Conservation (phyloP, 1,140 invertebrate species). For the Choristoneura fumiferana region DNA sequence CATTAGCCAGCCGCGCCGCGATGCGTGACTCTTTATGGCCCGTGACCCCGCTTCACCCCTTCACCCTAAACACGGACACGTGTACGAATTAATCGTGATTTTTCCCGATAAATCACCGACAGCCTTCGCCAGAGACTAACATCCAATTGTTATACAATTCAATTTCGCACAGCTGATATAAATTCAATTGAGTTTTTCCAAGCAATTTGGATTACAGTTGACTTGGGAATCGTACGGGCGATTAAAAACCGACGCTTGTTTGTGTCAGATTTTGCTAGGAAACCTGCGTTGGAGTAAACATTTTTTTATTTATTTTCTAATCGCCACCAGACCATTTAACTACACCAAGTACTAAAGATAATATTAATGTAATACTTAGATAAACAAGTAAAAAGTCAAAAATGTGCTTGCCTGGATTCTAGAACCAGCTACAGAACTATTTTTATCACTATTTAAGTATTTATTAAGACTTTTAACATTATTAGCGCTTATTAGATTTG, state of each 20-base stretch:
- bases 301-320: no score
- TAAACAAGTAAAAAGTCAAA: no score
- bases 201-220: constrained; percentile 22
- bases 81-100: constrained; percentile 70
- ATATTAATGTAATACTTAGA: no score
- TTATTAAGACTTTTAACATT: no score
- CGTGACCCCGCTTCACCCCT: constrained; percentile 65
- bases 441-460: no score
- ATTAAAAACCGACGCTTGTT: constrained; percentile 1
- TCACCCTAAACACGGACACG: constrained; percentile 69
- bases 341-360: no score
- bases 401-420: no score
- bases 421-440: no score
- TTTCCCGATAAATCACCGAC: constrained; percentile 59
- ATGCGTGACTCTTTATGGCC: constrained; percentile 70
- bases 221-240: background rate
- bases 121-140: constrained; percentile 29
- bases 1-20: constrained; percentile 53
- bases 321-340: no score
- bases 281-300: no score
- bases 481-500: no score
- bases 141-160: constrained; percentile 48
- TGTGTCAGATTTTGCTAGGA: no score
- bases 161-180: constrained; percentile 34
- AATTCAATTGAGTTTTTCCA: constrained; percentile 19